phyloP scores from a whole-genome alignment of 2,888 invertebrate genomes.

The Hydriomena furcata region DNA sequence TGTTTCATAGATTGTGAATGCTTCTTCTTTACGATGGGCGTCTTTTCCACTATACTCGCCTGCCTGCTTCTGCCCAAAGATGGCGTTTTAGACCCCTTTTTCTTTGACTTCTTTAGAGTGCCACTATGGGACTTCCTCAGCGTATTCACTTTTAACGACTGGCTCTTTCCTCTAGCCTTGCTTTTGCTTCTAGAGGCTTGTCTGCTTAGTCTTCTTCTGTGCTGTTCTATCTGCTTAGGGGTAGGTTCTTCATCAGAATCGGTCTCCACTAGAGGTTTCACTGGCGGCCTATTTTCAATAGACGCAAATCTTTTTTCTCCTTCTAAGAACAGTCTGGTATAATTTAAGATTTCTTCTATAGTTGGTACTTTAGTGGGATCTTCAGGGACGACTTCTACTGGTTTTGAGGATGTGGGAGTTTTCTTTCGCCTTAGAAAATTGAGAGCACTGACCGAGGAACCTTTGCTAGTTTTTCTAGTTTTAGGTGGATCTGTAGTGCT shows the following conservation, averaged over 20 bases:
- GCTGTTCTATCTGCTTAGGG: constrained; percentile 63
- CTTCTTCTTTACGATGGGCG: constrained; percentile 67
- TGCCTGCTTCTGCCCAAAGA: constrained; percentile 65
- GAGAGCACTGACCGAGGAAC: constrained; percentile 71
- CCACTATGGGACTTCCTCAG: constrained; percentile 75
- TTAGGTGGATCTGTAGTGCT: constrained; percentile 66
- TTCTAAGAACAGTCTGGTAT: constrained; percentile 69
- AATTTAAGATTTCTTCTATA: constrained; percentile 64
- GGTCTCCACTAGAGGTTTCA: constrained; percentile 59
- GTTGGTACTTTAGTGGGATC: constrained; percentile 54
- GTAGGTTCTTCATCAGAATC: constrained; percentile 69
- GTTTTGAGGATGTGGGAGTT: constrained; percentile 64
- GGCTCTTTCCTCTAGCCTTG: constrained; percentile 75
- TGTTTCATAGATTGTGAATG: constrained; percentile 61
- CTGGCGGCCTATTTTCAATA: constrained; percentile 39
- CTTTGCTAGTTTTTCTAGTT: constrained; percentile 70
- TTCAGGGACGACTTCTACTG: constrained; percentile 71
- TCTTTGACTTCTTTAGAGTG: constrained; percentile 73
- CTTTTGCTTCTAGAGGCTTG: constrained; percentile 78
- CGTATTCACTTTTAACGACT: constrained; percentile 72
- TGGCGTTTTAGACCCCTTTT: constrained; percentile 67
- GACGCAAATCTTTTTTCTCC: constrained; percentile 66
- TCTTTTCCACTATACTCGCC: constrained; percentile 70
- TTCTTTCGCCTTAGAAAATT: constrained; percentile 74
- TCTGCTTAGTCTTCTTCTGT: constrained; percentile 70